Conservation (phyloP, 2,888 invertebrate species). For the Ligdia adustata region DNA sequence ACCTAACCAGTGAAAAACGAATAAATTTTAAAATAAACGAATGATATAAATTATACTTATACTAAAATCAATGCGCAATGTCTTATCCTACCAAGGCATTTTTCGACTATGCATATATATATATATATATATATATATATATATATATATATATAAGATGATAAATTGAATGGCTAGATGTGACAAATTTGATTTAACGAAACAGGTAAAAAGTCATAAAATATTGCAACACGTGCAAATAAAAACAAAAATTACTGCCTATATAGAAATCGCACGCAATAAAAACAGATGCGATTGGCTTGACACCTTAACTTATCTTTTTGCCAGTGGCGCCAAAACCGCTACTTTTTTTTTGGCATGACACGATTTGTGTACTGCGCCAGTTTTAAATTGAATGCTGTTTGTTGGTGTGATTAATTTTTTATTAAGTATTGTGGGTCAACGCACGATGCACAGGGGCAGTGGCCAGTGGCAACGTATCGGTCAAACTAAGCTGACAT, state of each 20-base stretch:
- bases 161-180: too few species aligned
- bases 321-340: constrained; percentile 21
- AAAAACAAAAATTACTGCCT: constrained; percentile 3
- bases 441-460: constrained; percentile 24
- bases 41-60: too few species aligned
- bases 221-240: constrained; percentile 7
- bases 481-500: constrained; percentile 8
- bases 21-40: too few species aligned
- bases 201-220: neutral
- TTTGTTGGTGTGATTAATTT: constrained; percentile 17
- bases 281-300: constrained; percentile 17
- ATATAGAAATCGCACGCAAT: constrained; percentile 2
- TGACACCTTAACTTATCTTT: constrained; percentile 11
- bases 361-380: constrained; percentile 3
- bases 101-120: too few species aligned
- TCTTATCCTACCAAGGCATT: too few species aligned
- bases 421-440: constrained; percentile 27
- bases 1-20: too few species aligned
- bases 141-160: too few species aligned
- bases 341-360: constrained; percentile 10
- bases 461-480: constrained; percentile 16
- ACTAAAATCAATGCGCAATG: too few species aligned
- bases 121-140: too few species aligned
- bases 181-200: too few species aligned
- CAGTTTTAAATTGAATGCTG: constrained; percentile 4